Evolutionary conservation across 2,797 vertebrate species (phyloP).

Genomic region (Fundulus diaphanus): DNA sequence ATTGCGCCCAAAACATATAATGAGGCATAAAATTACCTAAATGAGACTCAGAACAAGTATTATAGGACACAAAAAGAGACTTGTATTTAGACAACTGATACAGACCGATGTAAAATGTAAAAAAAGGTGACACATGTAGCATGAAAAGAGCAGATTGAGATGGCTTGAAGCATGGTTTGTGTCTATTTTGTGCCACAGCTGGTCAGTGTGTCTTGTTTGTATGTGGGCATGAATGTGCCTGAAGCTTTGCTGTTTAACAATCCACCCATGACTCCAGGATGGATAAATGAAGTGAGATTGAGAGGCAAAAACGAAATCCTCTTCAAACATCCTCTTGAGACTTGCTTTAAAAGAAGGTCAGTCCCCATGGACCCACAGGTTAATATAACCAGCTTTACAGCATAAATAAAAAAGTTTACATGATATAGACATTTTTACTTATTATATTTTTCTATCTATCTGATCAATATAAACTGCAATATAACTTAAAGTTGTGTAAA

Average conservation of each 20-base stretch:
- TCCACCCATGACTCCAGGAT: neutral
- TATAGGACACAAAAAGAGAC: neutral
- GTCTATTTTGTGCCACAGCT: neutral
- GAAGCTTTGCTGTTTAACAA: conserved; percentile 1
- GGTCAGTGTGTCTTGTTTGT: neutral
- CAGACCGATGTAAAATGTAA: neutral
- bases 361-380: neutral
- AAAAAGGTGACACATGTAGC: neutral
- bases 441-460: too few relatives aligned
- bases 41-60: neutral
- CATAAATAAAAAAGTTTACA: conserved; percentile 7
- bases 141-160: neutral
- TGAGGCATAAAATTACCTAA: conserved; percentile 2
- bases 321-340: neutral
- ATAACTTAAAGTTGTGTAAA: too few relatives aligned
- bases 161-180: neutral
- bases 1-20: neutral
- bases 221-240: neutral
- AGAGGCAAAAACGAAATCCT: neutral
- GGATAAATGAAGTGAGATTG: neutral
- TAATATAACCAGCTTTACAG: neutral
- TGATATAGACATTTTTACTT: too few relatives aligned
- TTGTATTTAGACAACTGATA: neutral
- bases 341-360: neutral
- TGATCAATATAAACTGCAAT: too few relatives aligned